Percentiles rank a stretch among this genome's conserved stretches.
Evolutionary conservation across 2,113 vertebrate species (phyloP).

Genomic region (Caretta caretta): DNA sequence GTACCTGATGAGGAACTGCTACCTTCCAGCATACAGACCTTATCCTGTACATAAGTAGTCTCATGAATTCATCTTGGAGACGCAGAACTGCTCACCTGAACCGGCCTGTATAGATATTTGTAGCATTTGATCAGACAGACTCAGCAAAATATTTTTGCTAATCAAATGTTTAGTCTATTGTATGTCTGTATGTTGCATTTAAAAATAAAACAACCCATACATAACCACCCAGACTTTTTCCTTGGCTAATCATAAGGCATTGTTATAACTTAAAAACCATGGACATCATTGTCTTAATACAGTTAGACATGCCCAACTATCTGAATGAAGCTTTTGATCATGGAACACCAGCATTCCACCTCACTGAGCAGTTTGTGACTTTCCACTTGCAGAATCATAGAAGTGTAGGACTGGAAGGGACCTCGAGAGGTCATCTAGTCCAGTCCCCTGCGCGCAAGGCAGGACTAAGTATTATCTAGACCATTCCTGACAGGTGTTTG

Average conservation of each 20-base stretch:
- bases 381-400: background rate
- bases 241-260: background rate
- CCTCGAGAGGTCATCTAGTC: background rate
- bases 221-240: background rate
- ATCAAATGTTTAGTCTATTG: background rate
- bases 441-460: too few species aligned
- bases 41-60: background rate
- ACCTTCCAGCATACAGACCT: background rate
- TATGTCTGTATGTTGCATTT: background rate
- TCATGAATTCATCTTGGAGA: too few species aligned
- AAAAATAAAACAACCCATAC: background rate
- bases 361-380: background rate
- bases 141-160: background rate
- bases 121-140: background rate
- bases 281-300: background rate
- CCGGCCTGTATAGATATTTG: background rate
- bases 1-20: background rate
- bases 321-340: background rate
- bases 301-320: background rate
- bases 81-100: background rate
- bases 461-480: background rate
- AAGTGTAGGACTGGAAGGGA: background rate
- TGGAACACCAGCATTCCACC: background rate
- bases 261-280: background rate
- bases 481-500: background rate